Percentiles rank a stretch among this genome's conserved stretches.
These are phyloP conservation scores for Mycteria americana DNA, from an alignment of 2,797 vertebrate species.

Conservation along the genomic window DNA sequence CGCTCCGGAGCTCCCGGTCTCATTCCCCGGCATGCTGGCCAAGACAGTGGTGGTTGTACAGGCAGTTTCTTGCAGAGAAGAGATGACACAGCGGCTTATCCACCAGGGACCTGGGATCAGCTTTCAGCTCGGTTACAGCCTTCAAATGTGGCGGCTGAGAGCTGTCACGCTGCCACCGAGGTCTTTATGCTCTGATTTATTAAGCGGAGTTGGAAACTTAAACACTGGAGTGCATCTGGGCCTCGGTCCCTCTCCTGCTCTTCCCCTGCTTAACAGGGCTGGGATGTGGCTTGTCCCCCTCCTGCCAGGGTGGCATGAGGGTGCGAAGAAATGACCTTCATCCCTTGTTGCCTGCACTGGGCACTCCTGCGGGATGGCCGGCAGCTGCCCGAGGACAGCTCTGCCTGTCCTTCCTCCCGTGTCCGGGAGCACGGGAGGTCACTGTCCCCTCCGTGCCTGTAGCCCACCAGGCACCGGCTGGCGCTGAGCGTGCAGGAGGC, in stretches of 20 bases:
- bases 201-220: conserved; percentile 20
- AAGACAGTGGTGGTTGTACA: conserved; percentile 39
- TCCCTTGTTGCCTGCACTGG: background rate
- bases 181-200: conserved; percentile 66
- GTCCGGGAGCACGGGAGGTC: background rate
- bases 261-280: background rate
- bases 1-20: background rate
- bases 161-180: conserved; percentile 47
- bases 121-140: conserved; percentile 46
- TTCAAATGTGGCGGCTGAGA: conserved; percentile 49
- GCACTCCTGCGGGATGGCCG: background rate
- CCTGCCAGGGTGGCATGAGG: background rate
- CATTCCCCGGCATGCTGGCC: background rate
- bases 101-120: conserved; percentile 49
- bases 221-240: background rate
- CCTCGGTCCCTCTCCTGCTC: background rate
- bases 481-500: background rate
- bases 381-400: background rate
- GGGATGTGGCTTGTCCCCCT: background rate
- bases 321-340: background rate
- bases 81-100: conserved; percentile 58
- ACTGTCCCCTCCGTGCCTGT: rapidly evolving
- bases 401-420: background rate
- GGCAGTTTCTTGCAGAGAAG: conserved; percentile 54
- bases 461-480: background rate